phyloP scores from a whole-genome alignment of 2,888 invertebrate genomes.

The Marasmarcha lunaedactyla region DNA sequence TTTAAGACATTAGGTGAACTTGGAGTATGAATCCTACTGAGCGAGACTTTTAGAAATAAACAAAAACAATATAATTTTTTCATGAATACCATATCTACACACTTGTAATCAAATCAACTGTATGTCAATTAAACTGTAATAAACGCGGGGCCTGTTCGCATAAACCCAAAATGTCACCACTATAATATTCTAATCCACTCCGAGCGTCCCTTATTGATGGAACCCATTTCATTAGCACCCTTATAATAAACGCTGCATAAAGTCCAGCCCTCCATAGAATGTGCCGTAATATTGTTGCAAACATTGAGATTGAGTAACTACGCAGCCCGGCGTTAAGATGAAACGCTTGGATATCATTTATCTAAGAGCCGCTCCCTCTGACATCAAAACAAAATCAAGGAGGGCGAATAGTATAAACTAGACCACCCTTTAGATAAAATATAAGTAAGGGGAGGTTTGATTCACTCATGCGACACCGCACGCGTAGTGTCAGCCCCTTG shows the following conservation, averaged over 20 bases:
- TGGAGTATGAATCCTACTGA: no score
- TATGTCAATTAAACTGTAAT: background rate
- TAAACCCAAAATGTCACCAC: constrained; percentile 23
- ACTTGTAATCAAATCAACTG: no score
- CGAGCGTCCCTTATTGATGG: constrained; percentile 31
- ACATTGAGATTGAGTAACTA: constrained; percentile 30
- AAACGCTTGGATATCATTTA: constrained; percentile 49
- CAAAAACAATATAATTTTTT: no score
- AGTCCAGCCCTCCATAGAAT: constrained; percentile 35
- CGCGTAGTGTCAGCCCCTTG: constrained; percentile 29
- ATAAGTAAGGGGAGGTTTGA: constrained; percentile 55
- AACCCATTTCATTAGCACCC: constrained; percentile 52
- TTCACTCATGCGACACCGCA: constrained; percentile 56
- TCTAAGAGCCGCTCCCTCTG: constrained; percentile 61
- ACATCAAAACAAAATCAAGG: constrained; percentile 68
- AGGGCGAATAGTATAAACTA: constrained; percentile 61
- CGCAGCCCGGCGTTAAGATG: constrained; percentile 18
- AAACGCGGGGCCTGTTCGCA: constrained; percentile 8
- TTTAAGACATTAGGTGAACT: no score
- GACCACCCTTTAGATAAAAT: constrained; percentile 66
- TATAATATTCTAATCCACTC: constrained; percentile 50
- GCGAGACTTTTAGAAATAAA: no score
- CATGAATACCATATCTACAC: no score
- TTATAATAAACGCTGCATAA: constrained; percentile 38
- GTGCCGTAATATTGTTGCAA: constrained; percentile 57